A percentile compares a stretch with the other conserved stretches of the same genome.
phyloP scores from a whole-genome alignment of 2,797 vertebrate species.

The Hypotaenidia philippensis region DNA sequence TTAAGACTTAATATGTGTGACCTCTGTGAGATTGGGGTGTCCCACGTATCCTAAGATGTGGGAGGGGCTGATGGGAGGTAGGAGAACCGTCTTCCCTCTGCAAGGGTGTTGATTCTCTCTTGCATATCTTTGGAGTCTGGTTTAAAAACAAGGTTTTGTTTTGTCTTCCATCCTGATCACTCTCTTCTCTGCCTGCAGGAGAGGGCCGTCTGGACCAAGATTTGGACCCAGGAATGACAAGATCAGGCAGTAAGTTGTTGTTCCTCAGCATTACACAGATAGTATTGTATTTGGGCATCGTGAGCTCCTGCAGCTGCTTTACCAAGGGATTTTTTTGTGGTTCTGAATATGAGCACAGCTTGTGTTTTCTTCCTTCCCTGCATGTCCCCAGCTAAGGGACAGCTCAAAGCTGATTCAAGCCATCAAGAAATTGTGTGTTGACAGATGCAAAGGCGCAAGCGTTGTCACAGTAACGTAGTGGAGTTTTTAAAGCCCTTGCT shows the following conservation, averaged over 20 bases:
- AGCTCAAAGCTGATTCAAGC: not conserved
- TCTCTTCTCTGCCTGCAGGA: constrained; percentile 81
- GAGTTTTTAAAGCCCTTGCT: not conserved
- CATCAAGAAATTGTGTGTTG: not conserved
- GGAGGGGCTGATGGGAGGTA: not conserved
- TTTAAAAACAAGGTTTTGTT: not conserved
- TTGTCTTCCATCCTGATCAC: not conserved
- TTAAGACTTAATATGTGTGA: not conserved
- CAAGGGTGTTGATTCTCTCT: not conserved
- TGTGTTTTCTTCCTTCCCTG: not conserved
- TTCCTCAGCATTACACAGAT: not conserved
- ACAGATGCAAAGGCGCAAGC: not conserved
- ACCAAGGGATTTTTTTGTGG: not conserved
- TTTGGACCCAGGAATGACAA: constrained; percentile 96
- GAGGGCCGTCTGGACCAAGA: constrained; percentile 93
- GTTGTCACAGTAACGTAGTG: not conserved
- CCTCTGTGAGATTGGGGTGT: not conserved
- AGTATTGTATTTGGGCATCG: not conserved
- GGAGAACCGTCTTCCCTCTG: not conserved
- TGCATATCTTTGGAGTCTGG: not conserved
- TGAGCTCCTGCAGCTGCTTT: not conserved
- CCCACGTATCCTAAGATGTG: rapidly evolving
- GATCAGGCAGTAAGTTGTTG: constrained; percentile 93
- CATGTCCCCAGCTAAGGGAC: not conserved
- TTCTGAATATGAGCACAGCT: not conserved